phyloP scores from a whole-genome alignment of 1,140 invertebrate genomes.

The Trypoxylus dichotomus region DNA sequence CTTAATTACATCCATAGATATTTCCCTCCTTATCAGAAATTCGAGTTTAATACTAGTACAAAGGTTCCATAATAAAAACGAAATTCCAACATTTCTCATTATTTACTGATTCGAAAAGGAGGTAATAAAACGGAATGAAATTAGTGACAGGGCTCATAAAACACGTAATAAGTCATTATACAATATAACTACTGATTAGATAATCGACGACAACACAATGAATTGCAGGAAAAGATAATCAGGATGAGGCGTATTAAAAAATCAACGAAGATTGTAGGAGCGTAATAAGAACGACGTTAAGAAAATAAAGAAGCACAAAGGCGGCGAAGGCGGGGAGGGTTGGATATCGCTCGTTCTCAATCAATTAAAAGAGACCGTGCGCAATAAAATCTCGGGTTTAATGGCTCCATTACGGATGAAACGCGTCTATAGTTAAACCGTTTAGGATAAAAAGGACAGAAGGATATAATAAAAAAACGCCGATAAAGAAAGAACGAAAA shows the following conservation, averaged over 20 bases:
- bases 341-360: background rate
- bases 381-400: slow-evolving; percentile 20
- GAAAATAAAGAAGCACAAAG: background rate
- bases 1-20: background rate
- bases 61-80: background rate
- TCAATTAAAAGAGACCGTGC: slow-evolving; percentile 12
- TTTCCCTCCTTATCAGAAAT: background rate
- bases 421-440: background rate
- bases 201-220: slow-evolving; percentile 11
- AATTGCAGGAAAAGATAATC: slow-evolving; percentile 12
- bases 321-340: background rate
- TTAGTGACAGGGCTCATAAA: background rate
- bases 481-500: slow-evolving; percentile 5
- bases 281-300: background rate
- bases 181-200: slow-evolving; percentile 16
- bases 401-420: slow-evolving; percentile 12
- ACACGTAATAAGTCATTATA: slow-evolving; percentile 23
- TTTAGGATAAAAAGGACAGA: background rate
- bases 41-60: background rate
- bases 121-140: slow-evolving; percentile 11
- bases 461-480: background rate
- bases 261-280: background rate
- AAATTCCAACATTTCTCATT: slow-evolving; percentile 1
- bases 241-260: slow-evolving; percentile 19
- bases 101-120: background rate